A percentile compares a stretch with the other conserved stretches of the same genome.
phyloP scores from a whole-genome alignment of 2,797 vertebrate species.

The Nyctalus aviator region DNA sequence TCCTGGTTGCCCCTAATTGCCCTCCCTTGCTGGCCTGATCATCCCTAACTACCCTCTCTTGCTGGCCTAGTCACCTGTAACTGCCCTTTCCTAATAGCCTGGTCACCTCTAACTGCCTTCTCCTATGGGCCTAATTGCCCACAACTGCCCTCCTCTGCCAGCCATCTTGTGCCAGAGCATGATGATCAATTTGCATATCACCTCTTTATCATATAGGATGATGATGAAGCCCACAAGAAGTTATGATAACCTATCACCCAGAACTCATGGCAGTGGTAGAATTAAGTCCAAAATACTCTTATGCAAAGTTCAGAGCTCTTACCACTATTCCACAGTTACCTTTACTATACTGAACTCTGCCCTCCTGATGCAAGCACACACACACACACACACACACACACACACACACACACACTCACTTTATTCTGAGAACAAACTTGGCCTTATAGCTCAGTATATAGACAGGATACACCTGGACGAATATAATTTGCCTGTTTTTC shows the following conservation, averaged over 20 bases:
- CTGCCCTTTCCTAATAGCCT: no score
- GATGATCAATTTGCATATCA: no score
- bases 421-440: conserved; percentile 73
- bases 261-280: not conserved
- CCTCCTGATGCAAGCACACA: conserved; percentile 27
- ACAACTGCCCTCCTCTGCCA: no score
- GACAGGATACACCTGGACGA: conserved; percentile 81
- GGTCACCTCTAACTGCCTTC: no score
- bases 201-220: not conserved
- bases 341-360: conserved; percentile 36
- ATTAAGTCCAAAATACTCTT: not conserved
- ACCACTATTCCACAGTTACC: not conserved
- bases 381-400: not conserved
- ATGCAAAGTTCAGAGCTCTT: not conserved
- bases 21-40: no score
- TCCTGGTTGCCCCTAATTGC: no score
- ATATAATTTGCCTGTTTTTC: conserved; percentile 77
- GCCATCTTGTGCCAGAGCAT: no score
- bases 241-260: not conserved
- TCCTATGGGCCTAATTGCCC: no score
- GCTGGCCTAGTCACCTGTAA: no score
- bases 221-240: not conserved
- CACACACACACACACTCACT: not conserved
- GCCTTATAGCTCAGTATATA: conserved; percentile 66
- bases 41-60: no score